phyloP scores from a whole-genome alignment of 1,140 invertebrate genomes.

The Acromyrmex heyeri region DNA sequence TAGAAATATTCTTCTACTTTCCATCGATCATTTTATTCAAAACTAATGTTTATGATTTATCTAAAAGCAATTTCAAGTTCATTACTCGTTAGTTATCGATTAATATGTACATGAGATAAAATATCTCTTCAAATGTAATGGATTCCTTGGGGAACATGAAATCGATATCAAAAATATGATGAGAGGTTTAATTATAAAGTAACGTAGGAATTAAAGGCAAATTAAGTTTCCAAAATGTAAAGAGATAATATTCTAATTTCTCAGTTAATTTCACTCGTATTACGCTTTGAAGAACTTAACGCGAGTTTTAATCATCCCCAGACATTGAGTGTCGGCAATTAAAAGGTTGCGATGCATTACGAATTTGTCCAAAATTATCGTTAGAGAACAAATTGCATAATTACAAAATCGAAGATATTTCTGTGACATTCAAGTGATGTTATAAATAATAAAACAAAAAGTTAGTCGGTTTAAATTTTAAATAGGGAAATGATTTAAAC shows the following conservation, averaged over 20 bases:
- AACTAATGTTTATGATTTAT: not conserved
- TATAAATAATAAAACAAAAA: not conserved
- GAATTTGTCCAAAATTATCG: not conserved
- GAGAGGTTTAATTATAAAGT: conserved; percentile 22
- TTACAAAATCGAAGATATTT: not conserved
- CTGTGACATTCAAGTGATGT: not conserved
- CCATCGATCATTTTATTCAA: not conserved
- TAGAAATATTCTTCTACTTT: not conserved
- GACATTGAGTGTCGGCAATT: not conserved
- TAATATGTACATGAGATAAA: not conserved
- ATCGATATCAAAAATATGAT: conserved; percentile 35
- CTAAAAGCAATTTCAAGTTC: not conserved
- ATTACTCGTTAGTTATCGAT: not conserved
- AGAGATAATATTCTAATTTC: conserved; percentile 22
- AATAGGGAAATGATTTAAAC: not conserved
- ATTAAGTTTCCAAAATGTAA: conserved; percentile 46
- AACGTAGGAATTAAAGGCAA: conserved; percentile 11
- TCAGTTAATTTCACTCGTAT: conserved; percentile 8
- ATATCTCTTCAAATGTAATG: not conserved
- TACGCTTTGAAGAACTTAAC: not conserved
- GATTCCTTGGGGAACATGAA: not conserved
- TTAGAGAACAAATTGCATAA: not conserved
- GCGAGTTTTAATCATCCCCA: not conserved
- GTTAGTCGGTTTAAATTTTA: not conserved
- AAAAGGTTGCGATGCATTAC: not conserved